These are phyloP conservation scores for Dusona sp. DNA, from an alignment of 2,888 invertebrate genomes.

Conservation along the genomic window DNA sequence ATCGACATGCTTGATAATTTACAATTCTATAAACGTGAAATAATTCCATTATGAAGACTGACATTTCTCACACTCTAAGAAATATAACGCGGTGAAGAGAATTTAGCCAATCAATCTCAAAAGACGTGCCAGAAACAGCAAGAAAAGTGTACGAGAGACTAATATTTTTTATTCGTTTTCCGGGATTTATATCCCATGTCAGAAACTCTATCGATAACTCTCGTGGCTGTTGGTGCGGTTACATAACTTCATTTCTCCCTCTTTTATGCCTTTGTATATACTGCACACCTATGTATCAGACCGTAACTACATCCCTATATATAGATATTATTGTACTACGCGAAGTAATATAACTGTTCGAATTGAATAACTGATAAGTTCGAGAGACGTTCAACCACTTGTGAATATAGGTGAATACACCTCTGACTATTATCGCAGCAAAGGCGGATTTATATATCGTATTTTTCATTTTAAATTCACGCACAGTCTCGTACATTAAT, in stretches of 20 bases:
- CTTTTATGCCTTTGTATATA: constrained; percentile 11
- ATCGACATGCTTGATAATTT: constrained; percentile 38
- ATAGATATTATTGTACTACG: constrained; percentile 34
- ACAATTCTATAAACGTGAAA: constrained; percentile 50
- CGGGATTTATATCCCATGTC: constrained; percentile 26
- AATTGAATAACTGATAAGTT: constrained; percentile 44
- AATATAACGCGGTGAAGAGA: constrained; percentile 1
- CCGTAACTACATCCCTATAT: constrained; percentile 13
- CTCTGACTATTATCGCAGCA: background rate
- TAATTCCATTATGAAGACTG: background rate
- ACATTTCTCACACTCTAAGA: background rate
- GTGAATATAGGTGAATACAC: constrained; percentile 35
- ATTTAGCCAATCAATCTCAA: background rate
- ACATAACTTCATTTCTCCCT: constrained; percentile 35
- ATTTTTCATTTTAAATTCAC: background rate
- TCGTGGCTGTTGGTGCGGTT: constrained; percentile 43
- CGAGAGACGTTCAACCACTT: constrained; percentile 37
- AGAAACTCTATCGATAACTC: constrained; percentile 51
- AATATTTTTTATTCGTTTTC: constrained; percentile 30
- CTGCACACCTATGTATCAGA: constrained; percentile 13
- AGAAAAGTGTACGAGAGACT: constrained; percentile 11
- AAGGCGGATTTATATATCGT: background rate
- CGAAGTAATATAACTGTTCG: constrained; percentile 39
- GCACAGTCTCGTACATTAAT: background rate
- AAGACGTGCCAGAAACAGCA: constrained; percentile 19